Evolutionary conservation across 92 coral and sea anemone genomes (phyloP).

Genomic region (Zoanthus gigantus): DNA sequence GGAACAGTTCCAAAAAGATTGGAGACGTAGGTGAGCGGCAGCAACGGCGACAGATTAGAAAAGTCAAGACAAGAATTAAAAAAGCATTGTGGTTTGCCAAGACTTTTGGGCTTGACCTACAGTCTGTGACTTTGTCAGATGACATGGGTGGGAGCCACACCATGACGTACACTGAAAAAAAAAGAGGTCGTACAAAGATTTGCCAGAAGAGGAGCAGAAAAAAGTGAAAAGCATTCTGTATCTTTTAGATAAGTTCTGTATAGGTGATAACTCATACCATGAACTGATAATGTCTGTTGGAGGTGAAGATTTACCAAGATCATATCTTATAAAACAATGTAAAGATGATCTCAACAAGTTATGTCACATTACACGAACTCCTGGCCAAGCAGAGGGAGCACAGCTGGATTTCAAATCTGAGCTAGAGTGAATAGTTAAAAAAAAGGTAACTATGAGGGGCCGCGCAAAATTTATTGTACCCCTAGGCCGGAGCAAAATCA

Average conservation of each 20-base stretch:
- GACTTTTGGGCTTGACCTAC: constrained; percentile 46
- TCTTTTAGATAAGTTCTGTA: constrained; percentile 48
- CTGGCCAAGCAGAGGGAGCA: constrained; percentile 68
- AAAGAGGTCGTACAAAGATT: constrained; percentile 36
- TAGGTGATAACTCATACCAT: constrained; percentile 54
- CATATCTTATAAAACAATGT: not conserved
- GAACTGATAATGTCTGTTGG: constrained; percentile 32
- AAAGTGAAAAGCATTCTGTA: not conserved
- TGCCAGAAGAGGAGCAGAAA: constrained; percentile 48
- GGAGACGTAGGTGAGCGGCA: constrained; percentile 15
- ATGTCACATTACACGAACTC: constrained; percentile 60
- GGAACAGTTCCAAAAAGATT: constrained; percentile 8
- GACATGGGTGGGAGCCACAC: constrained; percentile 29
- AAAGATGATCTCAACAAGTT: constrained; percentile 49
- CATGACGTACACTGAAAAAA: constrained; percentile 30
- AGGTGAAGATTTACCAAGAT: not conserved
- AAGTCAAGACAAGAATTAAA: not conserved
- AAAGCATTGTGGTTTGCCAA: constrained; percentile 60
- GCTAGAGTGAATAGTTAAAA: constrained; percentile 39
- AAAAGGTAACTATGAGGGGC: constrained; percentile 2
- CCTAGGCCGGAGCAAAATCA: too few relatives aligned
- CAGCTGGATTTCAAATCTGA: constrained; percentile 56
- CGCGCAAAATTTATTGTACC: too few relatives aligned
- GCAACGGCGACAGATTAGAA: constrained; percentile 51
- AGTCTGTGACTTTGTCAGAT: constrained; percentile 39